Evolutionary conservation across 2,888 invertebrate species (phyloP), one percentile per base, ranked within the genome.

Genomic region (Nesidiocoris tenuis): DNA sequence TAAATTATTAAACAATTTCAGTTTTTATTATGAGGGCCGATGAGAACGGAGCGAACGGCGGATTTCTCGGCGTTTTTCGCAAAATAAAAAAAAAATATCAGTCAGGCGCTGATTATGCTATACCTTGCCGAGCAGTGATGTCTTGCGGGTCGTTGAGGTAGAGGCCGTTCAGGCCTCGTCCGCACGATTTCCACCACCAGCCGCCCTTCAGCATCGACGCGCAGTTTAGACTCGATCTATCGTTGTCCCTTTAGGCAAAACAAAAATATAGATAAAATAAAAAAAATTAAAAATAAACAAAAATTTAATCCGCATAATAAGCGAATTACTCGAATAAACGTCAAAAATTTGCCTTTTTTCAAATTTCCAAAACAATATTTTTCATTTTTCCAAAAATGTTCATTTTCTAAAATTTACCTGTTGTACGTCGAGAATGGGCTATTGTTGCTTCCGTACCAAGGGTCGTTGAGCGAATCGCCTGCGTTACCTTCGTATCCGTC

Each of bases 161-260:
- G 39, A 95, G 88, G 16, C 95, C 95, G 82, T 95, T 95, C 23
- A 95, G 87, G 7, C 95, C 95, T 81, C 95, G 88, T 22, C 95
- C 95, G 82, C 95, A 95, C 0, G 94, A 94, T 82, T 95, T 94
- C 95, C 95, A 95, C 95, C 95, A 95, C 95, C 95, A 95, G 2
- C 95, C 95, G 68, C 95, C 95, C 85, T 95, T 95, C 80, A 95
- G 86, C 95, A 95, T 95, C 17, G 94, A 94, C 21, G 95, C 95
- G 82, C 95, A 95, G 84, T 95, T 95, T 81, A 95, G 85, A 78
- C 94, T 94, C 59, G 95, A 95, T 81, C 95, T 86, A 84, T 95
- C 95, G 83, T 95, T 95, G 83, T 95, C 95, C 83, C 95, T 92
- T 86, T 24, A 55, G n/a, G 3, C 17, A n/a, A 54, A 54, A 54